A percentile compares a stretch with the other conserved stretches of the same genome.
These are phyloP conservation scores for Peromyscus eremicus DNA, from an alignment of 2,797 vertebrate genomes.

Conservation along the genomic window DNA sequence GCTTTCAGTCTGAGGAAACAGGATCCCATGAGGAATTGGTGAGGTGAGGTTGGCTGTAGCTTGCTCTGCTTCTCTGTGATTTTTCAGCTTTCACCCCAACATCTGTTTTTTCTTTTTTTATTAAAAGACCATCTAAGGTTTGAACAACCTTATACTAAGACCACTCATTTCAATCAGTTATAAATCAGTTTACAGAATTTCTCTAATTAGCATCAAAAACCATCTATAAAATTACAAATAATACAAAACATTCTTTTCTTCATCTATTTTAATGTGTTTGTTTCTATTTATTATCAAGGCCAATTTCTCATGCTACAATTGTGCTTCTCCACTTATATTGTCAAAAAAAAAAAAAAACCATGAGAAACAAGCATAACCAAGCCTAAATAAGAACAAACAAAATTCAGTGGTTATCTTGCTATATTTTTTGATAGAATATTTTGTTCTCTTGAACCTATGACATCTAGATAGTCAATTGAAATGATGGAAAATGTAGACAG, in stretches of 20 bases:
- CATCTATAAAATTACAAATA: neutral
- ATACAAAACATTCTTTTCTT: neutral
- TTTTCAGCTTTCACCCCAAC: too few species aligned
- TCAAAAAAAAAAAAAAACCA: too few species aligned
- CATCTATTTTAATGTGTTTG: neutral
- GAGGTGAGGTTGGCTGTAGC: too few species aligned
- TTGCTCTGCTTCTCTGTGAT: too few species aligned
- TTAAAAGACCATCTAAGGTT: too few species aligned
- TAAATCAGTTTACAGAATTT: neutral
- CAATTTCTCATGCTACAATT: neutral
- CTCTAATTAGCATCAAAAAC: neutral
- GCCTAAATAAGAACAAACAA: neutral
- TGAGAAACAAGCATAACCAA: neutral
- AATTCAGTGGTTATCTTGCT: neutral
- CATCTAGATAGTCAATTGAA: neutral
- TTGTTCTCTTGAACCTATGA: neutral
- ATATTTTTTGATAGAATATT: neutral
- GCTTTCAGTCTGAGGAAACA: too few species aligned
- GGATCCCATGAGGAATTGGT: too few species aligned
- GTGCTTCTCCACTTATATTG: neutral
- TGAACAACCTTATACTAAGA: neutral
- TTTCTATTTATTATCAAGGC: neutral
- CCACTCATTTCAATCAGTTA: neutral
- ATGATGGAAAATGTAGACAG: neutral
- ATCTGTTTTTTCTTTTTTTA: too few species aligned